phyloP scores from a whole-genome alignment of 2,113 vertebrate genomes.

The Charina bottae region DNA sequence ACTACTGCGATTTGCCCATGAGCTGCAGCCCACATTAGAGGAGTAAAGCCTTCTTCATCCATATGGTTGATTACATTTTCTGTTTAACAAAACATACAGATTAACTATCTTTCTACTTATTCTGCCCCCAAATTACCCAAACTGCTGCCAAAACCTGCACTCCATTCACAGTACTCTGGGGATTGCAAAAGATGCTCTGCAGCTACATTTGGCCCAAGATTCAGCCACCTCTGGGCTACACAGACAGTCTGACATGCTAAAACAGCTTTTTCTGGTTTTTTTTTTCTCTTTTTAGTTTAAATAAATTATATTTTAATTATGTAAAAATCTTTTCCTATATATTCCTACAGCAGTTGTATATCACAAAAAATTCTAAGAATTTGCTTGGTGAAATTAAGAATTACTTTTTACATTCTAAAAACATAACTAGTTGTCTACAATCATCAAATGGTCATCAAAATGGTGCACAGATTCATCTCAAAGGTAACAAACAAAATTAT shows the following conservation, averaged over 20 bases:
- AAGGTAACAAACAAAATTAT: neutral
- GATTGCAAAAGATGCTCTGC: neutral
- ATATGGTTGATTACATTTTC: slow-evolving; percentile 95
- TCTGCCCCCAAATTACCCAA: neutral
- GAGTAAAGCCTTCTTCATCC: slow-evolving; percentile 98
- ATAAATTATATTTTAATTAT: neutral
- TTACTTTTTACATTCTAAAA: neutral
- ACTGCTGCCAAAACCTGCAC: neutral
- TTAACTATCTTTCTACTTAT: slow-evolving; percentile 52
- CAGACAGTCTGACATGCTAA: neutral
- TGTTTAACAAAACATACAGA: slow-evolving; percentile 72
- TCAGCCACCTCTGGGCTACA: neutral
- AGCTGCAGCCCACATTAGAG: slow-evolving; percentile 98
- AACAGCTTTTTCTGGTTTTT: neutral
- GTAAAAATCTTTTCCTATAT: neutral
- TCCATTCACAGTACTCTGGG: neutral
- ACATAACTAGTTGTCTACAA: neutral
- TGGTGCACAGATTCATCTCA: no score
- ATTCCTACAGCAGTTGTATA: neutral
- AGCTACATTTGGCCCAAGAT: neutral
- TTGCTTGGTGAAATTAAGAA: neutral
- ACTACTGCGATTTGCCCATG: slow-evolving; percentile 98
- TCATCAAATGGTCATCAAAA: neutral
- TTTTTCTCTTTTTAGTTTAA: neutral
- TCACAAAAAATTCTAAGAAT: neutral